Evolutionary conservation across 2,888 invertebrate genomes (phyloP), one percentile per base, ranked within the genome.

Genomic region (Agapostemon virescens): DNA sequence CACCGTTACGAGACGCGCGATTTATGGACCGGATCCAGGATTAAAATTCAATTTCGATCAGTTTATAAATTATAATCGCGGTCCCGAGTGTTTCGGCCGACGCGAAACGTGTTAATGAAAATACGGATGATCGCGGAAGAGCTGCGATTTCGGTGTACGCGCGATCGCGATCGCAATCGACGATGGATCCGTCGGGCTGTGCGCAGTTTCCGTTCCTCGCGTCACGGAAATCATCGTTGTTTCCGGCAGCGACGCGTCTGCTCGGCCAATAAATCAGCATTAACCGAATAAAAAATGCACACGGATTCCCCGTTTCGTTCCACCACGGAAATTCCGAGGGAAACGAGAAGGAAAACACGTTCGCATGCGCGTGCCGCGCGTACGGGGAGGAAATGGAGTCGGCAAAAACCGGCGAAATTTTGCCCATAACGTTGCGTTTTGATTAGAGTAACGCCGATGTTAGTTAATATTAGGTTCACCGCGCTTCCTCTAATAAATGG

Each of bases 401-500:
- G 45, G 20, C 0, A 45, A 20, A 67, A 69, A 42, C 30, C 23
- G 15, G 64, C 20, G 42, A 52, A 69, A 61, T 74, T 49, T 49
- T 36, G 33, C 40, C 67, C 66, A 15, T 66, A 74, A 74, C 64
- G 61, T 5, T 73, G 76, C 75, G 67, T 75, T 80, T 70, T 79
- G 77, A 86, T 87, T 80, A 86, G 79, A 58, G 77, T 79, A 76
- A 85, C 79, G 64, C 73, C 85, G 72, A 82, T 82, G 80, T 84
- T 82, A 78, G 70, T 85, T 87, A 85, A 84, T 86, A 87, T 85
- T 68, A 52, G 58, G 76, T 83, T 86, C 86, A 86, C 83, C 83
- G 76, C 79, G 73, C 78, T 75, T 40, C 66, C 70, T 61, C 64
- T 87, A 84, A 86, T 81, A 83, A 83, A 85, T 77, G 74, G 55